Evolutionary conservation across 2,797 vertebrate genomes (phyloP).

Genomic region (Otus scops): DNA sequence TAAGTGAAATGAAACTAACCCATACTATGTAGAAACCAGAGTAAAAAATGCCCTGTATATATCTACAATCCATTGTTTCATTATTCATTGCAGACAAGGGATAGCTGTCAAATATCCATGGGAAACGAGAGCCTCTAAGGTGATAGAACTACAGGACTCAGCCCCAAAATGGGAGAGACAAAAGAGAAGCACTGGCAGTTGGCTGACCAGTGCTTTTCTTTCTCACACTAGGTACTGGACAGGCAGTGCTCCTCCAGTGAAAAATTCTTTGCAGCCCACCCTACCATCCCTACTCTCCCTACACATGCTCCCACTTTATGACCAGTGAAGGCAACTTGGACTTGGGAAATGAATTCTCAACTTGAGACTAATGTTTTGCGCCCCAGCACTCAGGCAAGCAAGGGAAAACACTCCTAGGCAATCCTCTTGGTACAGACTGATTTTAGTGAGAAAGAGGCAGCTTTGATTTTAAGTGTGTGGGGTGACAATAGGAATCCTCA

Average conservation of each 20-base stretch:
- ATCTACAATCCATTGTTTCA: neutral
- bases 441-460: neutral
- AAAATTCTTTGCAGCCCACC: neutral
- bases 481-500: neutral
- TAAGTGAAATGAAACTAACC: neutral
- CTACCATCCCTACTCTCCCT: neutral
- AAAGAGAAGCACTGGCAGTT: neutral
- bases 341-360: neutral
- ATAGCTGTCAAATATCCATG: neutral
- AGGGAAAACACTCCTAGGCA: neutral
- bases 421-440: neutral
- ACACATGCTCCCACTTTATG: neutral
- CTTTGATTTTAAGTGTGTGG: neutral
- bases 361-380: neutral
- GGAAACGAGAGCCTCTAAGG: neutral
- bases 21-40: neutral
- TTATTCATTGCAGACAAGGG: neutral
- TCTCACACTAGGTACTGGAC: too few relatives aligned
- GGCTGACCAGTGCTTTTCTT: neutral
- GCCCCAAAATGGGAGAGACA: neutral
- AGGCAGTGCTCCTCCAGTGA: neutral
- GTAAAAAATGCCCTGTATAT: neutral
- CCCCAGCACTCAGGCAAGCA: neutral
- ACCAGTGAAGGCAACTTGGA: neutral
- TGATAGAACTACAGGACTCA: neutral